phyloP scores from a whole-genome alignment of 2,888 invertebrate species.

The Petrolisthes cinctipes region DNA sequence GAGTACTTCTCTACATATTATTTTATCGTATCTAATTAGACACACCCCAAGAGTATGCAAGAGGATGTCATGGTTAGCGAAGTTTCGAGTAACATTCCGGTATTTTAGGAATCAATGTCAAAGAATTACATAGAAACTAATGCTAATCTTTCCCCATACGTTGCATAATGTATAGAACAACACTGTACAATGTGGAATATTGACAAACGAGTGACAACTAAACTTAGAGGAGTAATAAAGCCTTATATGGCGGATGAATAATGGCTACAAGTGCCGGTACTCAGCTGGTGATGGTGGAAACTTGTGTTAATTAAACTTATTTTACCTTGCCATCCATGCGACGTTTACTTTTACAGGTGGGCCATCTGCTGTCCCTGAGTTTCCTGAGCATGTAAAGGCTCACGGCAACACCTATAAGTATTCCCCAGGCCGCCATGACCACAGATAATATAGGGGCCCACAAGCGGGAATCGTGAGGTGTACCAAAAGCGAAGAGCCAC shows the following conservation, averaged over 20 bases:
- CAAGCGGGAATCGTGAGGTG: neutral
- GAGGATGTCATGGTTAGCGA: no score
- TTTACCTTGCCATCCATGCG: slow-evolving; percentile 74
- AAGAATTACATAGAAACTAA: no score
- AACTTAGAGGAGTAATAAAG: no score
- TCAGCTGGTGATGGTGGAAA: neutral
- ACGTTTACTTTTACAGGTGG: slow-evolving; percentile 72
- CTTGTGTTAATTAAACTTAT: neutral
- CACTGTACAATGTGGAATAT: no score
- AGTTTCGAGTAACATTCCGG: no score
- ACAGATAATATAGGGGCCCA: neutral
- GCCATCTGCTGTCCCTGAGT: slow-evolving; percentile 75
- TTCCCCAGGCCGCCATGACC: slow-evolving; percentile 48
- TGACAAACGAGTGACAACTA: no score
- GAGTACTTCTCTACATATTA: neutral
- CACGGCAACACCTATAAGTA: slow-evolving; percentile 54
- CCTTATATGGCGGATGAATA: no score
- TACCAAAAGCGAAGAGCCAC: neutral
- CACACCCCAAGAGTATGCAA: no score
- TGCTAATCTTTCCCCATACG: no score
- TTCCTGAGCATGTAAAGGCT: slow-evolving; percentile 71
- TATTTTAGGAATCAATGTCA: no score
- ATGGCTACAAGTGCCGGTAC: neutral
- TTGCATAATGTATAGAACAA: no score
- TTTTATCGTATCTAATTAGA: no score